A percentile compares a stretch with the other conserved stretches of the same genome.
phyloP scores from a whole-genome alignment of 2,113 vertebrate species.

The Ochotona princeps region DNA sequence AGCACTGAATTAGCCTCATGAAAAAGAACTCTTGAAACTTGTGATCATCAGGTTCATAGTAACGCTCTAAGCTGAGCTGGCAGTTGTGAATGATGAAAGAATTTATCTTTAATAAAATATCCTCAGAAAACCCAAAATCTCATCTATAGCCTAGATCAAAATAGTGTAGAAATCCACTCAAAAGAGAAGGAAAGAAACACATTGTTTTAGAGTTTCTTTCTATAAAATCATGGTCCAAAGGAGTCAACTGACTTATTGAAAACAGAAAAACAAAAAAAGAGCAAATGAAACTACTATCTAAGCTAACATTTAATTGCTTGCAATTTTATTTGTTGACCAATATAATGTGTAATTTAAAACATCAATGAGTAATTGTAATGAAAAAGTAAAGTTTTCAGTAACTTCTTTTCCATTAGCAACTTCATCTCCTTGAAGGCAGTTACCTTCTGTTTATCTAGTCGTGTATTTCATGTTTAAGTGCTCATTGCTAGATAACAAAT shows the following conservation, averaged over 20 bases:
- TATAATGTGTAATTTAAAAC: not conserved
- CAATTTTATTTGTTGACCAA: not conserved
- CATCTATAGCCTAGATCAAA: not conserved
- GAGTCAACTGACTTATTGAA: not conserved
- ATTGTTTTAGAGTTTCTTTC: not conserved
- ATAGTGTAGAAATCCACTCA: not conserved
- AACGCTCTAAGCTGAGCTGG: constrained; percentile 41
- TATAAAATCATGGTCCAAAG: not conserved
- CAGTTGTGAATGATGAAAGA: constrained; percentile 1
- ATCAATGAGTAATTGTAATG: not conserved
- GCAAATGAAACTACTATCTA: not conserved
- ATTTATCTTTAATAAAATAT: constrained; percentile 48
- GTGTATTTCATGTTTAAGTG: not conserved
- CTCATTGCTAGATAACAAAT: constrained; percentile 7
- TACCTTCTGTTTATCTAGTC: not conserved
- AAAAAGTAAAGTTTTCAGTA: not conserved
- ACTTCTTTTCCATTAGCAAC: not conserved
- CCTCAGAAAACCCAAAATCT: not conserved
- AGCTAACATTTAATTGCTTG: not conserved
- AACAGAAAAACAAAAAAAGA: not conserved
- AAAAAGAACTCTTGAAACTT: constrained; percentile 42
- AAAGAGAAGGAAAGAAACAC: not conserved
- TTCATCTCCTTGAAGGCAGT: not conserved
- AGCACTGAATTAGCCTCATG: not conserved
- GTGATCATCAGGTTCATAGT: constrained; percentile 39